phyloP scores from a whole-genome alignment of 2,113 vertebrate species.

The Barbus barbus region DNA sequence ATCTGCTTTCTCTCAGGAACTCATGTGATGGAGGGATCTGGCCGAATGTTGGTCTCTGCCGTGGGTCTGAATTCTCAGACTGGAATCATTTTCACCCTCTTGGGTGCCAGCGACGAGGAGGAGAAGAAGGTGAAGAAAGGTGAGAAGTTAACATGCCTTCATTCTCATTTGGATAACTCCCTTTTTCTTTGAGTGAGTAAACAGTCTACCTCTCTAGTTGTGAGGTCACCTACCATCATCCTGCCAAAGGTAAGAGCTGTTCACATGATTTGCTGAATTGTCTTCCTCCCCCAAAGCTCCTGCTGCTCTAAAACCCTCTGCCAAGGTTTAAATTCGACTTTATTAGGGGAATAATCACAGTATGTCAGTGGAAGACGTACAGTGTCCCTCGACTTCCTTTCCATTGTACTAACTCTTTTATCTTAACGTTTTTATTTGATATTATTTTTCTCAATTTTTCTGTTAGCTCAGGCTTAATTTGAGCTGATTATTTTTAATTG shows the following conservation, averaged over 20 bases:
- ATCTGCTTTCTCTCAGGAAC: constrained; percentile 77
- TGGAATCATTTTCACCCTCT: constrained; percentile 94
- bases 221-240: constrained; percentile 33
- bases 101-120: constrained; percentile 85
- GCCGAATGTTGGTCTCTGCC: constrained; percentile 90
- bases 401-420: constrained; percentile 55
- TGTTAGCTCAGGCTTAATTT: constrained; percentile 64
- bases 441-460: constrained; percentile 58
- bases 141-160: constrained; percentile 68
- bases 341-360: neutral
- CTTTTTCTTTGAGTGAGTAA: constrained; percentile 16
- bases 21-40: constrained; percentile 98
- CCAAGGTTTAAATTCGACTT: neutral
- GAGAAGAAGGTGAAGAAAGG: constrained; percentile 96
- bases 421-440: constrained; percentile 57
- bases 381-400: constrained; percentile 44
- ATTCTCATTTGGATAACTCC: neutral
- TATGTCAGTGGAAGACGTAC: constrained; percentile 28
- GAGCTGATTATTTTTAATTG: constrained; percentile 68
- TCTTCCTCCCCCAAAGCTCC: constrained; percentile 11
- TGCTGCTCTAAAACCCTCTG: constrained; percentile 15
- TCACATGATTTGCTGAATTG: constrained; percentile 29
- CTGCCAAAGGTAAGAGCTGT: constrained; percentile 48
- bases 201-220: constrained; percentile 32
- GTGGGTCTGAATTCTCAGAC: constrained; percentile 97